Evolutionary conservation across 2,888 invertebrate species (phyloP).

Genomic region (Pedicia rivosa): DNA sequence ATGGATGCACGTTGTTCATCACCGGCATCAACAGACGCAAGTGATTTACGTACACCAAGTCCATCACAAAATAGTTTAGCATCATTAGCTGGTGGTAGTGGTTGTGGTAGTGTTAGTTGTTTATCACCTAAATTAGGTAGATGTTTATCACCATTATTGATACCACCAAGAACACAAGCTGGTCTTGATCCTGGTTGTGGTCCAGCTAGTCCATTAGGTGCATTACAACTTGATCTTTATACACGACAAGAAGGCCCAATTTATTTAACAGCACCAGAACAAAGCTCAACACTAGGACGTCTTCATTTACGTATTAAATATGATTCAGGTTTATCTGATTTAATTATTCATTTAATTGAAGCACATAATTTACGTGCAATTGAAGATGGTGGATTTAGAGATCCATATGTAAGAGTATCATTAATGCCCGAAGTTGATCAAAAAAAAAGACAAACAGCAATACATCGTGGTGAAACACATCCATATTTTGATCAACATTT

Average conservation of each 20-base stretch:
- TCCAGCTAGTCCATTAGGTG: slow-evolving; percentile 49
- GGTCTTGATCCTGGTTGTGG: slow-evolving; percentile 24
- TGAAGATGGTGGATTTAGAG: slow-evolving; percentile 76
- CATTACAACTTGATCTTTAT: slow-evolving; percentile 77
- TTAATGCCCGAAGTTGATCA: slow-evolving; percentile 73
- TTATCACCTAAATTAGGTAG: slow-evolving; percentile 30
- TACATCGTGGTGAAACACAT: slow-evolving; percentile 69
- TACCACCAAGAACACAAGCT: slow-evolving; percentile 46
- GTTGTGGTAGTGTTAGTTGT: slow-evolving; percentile 18
- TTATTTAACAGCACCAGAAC: slow-evolving; percentile 44
- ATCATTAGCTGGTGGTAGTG: slow-evolving; percentile 34
- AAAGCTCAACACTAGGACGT: slow-evolving; percentile 57
- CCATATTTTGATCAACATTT: slow-evolving; percentile 85
- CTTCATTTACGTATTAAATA: slow-evolving; percentile 74
- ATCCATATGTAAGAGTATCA: slow-evolving; percentile 70
- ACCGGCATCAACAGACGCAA: slow-evolving; percentile 32
- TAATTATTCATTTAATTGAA: slow-evolving; percentile 85
- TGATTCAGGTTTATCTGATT: slow-evolving; percentile 77
- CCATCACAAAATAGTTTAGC: slow-evolving; percentile 57
- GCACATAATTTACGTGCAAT: slow-evolving; percentile 71
- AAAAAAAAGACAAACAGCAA: slow-evolving; percentile 68
- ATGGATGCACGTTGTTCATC: slow-evolving; percentile 53
- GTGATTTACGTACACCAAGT: slow-evolving; percentile 39
- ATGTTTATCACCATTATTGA: slow-evolving; percentile 61
- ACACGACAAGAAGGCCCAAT: slow-evolving; percentile 64